Conservation (phyloP, 2,888 invertebrate genomes). For the Cremastinae sp. region DNA sequence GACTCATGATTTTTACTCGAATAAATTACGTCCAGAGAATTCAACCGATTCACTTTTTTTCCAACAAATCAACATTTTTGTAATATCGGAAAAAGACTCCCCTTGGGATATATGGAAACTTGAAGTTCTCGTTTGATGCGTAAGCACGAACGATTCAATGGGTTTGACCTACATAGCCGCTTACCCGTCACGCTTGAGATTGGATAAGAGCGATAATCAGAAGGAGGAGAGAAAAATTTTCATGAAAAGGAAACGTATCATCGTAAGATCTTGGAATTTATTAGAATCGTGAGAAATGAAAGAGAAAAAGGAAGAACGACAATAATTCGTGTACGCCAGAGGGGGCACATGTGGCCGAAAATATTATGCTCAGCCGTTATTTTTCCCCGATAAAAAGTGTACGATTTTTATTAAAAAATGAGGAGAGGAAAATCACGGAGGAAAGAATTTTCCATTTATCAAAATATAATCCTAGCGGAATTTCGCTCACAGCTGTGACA, state of each 20-base stretch:
- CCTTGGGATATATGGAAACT: neutral
- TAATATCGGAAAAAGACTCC: neutral
- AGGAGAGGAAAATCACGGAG: slow-evolving; percentile 8
- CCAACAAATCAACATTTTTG: neutral
- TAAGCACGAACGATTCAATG: slow-evolving; percentile 19
- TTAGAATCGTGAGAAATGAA: slow-evolving; percentile 29
- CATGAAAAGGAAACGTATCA: slow-evolving; percentile 36
- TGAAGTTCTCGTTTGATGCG: slow-evolving; percentile 17
- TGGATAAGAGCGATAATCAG: slow-evolving; percentile 11
- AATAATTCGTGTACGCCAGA: slow-evolving; percentile 23
- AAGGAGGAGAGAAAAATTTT: slow-evolving; percentile 13
- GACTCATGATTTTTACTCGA: too few relatives aligned
- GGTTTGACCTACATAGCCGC: neutral
- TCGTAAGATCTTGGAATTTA: slow-evolving; percentile 6
- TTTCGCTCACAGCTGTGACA: slow-evolving; percentile 69
- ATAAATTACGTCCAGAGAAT: too few relatives aligned
- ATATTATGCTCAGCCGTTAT: slow-evolving; percentile 34
- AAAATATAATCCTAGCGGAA: slow-evolving; percentile 69
- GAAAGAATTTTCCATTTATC: slow-evolving; percentile 60
- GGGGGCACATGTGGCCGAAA: slow-evolving; percentile 55
- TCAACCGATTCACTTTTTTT: too few relatives aligned
- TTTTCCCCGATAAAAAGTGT: slow-evolving; percentile 45
- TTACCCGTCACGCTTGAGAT: slow-evolving; percentile 6
- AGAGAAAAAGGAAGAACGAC: slow-evolving; percentile 16
- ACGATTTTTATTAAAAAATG: slow-evolving; percentile 6